Conservation (phyloP, 2,113 vertebrate genomes). For the Gopherus evgoodei region DNA sequence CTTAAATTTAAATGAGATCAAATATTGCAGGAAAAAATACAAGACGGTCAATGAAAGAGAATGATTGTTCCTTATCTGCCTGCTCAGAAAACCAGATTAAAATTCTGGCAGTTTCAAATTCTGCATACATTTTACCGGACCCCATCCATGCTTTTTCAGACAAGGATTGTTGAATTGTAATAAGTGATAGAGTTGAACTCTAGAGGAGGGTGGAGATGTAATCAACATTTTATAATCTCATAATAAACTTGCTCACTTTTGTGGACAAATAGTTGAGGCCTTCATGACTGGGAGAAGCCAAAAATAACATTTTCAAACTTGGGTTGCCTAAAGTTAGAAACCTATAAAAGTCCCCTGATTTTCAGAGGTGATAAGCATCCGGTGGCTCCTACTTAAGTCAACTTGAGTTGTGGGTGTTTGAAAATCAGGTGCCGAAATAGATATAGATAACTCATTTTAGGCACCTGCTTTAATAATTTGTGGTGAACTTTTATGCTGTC, state of each 20-base stretch:
- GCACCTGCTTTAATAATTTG: neutral
- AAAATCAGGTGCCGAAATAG: neutral
- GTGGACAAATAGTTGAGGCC: neutral
- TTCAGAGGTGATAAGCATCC: neutral
- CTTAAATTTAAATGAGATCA: slow-evolving; percentile 27
- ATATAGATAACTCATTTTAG: neutral
- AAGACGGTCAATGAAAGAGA: neutral
- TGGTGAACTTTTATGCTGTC: neutral
- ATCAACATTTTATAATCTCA: neutral
- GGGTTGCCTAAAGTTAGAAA: neutral
- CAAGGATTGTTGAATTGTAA: fast-evolving
- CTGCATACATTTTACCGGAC: fast-evolving
- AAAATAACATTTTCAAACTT: neutral
- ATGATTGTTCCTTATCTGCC: neutral
- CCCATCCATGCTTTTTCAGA: neutral
- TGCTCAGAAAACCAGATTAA: neutral
- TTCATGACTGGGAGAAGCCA: neutral
- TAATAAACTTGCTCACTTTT: neutral
- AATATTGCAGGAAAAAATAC: slow-evolving; percentile 16
- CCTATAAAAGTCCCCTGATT: neutral
- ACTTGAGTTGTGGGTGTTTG: neutral
- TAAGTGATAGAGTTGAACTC: neutral
- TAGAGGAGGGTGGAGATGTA: neutral
- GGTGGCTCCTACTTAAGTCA: neutral
- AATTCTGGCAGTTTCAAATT: neutral